Base-by-base conservation (phyloP, 2,888 invertebrate species). In the Heliconius ismenius region DNA sequence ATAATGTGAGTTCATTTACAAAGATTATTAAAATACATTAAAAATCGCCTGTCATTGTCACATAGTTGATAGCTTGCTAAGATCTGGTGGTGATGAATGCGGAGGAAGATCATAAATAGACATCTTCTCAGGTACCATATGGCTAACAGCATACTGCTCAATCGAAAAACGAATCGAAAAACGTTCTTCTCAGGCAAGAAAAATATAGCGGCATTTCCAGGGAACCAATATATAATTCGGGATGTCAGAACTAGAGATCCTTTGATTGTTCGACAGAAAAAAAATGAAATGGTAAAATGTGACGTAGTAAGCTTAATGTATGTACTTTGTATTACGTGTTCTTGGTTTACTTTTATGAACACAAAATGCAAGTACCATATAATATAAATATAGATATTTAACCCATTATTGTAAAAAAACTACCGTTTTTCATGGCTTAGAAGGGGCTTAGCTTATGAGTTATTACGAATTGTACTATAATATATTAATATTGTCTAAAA, bases 1-100 rank as follows among this genome's bases (percentile, higher is more conserved):
- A 36, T 70, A 58, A 58, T 58, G 58, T 58, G 13, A 58, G 70
- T 70, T 70, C 58, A 36, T 70, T 58, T 58, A 32, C 70, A 58
- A 58, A 58, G n/a, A n/a, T 70, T 32, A 70, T 70, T 70, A 58
- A 32, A 58, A 58, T 70, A 58, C 6, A 69, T 54, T 68, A 24
- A 68, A 39, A 18, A 26, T 43, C 43, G 10, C 18, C 26, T 4
- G 15, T 68, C 9, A 26, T 49, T 62, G 26, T 62, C 26, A 15
- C 7, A 26, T 26, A 24, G 15, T 15, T 24, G 15, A 26, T 26
- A 60, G 24, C 4, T 60, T 13, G 10, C 60, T 24, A 11, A 60
- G n/a, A 60, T 60, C 24, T 24, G 60, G 11, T 60, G 18, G 49
- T 49, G 2, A 7, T 49, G 49, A 18, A 49, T 49, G 7, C 18